Base-by-base conservation (phyloP, 2,888 invertebrate species). In the Acanthosepion pharaonis region DNA sequence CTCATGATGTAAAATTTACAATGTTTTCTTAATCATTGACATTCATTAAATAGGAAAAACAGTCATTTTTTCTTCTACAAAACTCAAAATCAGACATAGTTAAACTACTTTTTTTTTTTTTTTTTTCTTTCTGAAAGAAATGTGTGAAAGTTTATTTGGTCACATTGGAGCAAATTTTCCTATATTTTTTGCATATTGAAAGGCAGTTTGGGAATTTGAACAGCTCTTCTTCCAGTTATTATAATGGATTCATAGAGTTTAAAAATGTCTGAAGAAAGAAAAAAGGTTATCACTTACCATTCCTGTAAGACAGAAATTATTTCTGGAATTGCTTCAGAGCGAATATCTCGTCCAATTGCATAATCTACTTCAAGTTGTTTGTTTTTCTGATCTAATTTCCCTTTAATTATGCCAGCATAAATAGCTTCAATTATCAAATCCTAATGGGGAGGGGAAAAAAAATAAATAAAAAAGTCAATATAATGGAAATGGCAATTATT, bases 351-450 rank as follows among this genome's bases (percentile, higher is more conserved):
- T 0, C 99, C 99, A 78, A 99, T 98, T 0, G 99, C 99, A 96
- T 98, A 99, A 97, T 99, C 99, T 0, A 99, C 98, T 97, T 99
- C 99, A 91, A 99, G 98, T 95, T 98, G 98, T 96, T 98, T 98
- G 97, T 99, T 99, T 97, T 99, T 99, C 97, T 99, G 99, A 97
- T 99, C 99, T 95, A 99, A 98, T 97, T 99, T 99, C 5, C 99
- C 99, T 96, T 99, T 99, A 96, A 99, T 99, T 96, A 99, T 99
- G 97, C 99, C 99, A 95, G 99, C 99, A 98, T 99, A 99, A 97
- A 99, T 99, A n/a, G 99, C 99, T 98, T 99, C 99, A 96, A 99
- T 99, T 95, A 99, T 99, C 94, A 99, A 98, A 98, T 99, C 99
- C 98, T 97, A 28, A 42, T 42, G 3, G 42, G 42, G 42, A 3